A percentile compares a stretch with the other conserved stretches of the same genome.
phyloP scores from a whole-genome alignment of 1,140 invertebrate species.

The Calephelis nemesis region DNA sequence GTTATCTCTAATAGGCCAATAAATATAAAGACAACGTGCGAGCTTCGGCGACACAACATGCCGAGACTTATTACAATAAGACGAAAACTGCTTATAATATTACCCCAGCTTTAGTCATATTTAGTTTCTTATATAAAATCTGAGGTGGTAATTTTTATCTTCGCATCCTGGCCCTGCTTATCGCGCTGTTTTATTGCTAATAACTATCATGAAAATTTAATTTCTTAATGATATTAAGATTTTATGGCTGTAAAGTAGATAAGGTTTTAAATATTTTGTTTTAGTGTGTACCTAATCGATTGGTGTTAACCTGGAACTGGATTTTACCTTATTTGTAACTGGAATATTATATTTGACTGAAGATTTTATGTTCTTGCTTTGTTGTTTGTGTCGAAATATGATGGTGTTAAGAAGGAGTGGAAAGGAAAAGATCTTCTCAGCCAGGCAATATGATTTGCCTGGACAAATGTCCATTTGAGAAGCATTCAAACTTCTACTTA shows the following conservation, averaged over 20 bases:
- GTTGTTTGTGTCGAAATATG: no score
- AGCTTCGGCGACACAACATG: constrained; percentile 74
- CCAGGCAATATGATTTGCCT: no score
- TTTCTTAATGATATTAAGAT: constrained; percentile 27
- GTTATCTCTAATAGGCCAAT: constrained; percentile 79
- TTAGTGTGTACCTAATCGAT: constrained; percentile 17
- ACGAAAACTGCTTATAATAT: constrained; percentile 61
- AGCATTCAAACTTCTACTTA: no score
- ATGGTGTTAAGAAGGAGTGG: no score
- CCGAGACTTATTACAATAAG: constrained; percentile 67
- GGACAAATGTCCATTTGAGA: no score
- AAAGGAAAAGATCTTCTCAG: no score
- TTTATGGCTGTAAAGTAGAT: constrained; percentile 20
- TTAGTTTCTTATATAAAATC: constrained; percentile 29
- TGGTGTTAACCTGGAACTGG: neutral
- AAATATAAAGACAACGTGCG: constrained; percentile 75
- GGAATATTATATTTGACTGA: neutral
- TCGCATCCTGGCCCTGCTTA: constrained; percentile 18
- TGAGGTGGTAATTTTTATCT: constrained; percentile 16
- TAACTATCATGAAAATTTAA: constrained; percentile 20
- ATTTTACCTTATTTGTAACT: neutral
- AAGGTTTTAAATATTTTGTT: constrained; percentile 20
- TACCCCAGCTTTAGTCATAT: constrained; percentile 48
- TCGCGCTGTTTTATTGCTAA: constrained; percentile 20
- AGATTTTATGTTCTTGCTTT: no score